phyloP scores from a whole-genome alignment of 2,113 vertebrate species.

The Electrona antarctica region DNA sequence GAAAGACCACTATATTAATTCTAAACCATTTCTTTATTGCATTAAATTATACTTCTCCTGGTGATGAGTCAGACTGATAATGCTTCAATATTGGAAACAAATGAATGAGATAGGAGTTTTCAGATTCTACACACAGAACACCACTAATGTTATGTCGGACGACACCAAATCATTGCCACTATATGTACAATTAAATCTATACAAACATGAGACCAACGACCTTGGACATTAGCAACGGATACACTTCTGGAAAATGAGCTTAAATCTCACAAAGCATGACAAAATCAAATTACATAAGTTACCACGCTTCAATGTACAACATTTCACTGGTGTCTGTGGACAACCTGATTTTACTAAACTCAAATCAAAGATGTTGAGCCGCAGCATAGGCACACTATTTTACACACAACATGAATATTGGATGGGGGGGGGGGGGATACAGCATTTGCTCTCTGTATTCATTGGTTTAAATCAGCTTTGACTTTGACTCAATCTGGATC shows the following conservation, averaged over 20 bases:
- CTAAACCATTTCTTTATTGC: constrained; percentile 30
- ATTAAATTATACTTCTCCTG: constrained; percentile 16
- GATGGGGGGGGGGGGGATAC: neutral
- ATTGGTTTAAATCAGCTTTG: constrained; percentile 22
- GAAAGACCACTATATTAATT: constrained; percentile 7
- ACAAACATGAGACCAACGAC: constrained; percentile 42
- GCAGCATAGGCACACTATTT: constrained; percentile 38
- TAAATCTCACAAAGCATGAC: constrained; percentile 12
- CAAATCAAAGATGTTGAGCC: constrained; percentile 21
- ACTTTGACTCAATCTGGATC: constrained; percentile 28
- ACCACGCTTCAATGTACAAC: constrained; percentile 8
- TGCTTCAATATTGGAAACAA: constrained; percentile 12
- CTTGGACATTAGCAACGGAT: constrained; percentile 33
- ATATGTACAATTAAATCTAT: constrained; percentile 34
- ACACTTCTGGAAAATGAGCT: constrained; percentile 25
- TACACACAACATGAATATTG: constrained; percentile 20
- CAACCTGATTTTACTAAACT: constrained; percentile 10
- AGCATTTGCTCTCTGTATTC: constrained; percentile 6
- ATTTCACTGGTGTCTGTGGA: constrained; percentile 1
- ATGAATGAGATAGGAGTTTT: constrained; percentile 13
- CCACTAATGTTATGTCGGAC: constrained; percentile 21
- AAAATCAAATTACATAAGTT: neutral
- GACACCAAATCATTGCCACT: constrained; percentile 30
- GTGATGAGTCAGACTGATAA: constrained; percentile 6
- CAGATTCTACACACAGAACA: constrained; percentile 14